Base-by-base conservation (phyloP, 2,797 vertebrate genomes). In the Mormyrus hasselquistii region DNA sequence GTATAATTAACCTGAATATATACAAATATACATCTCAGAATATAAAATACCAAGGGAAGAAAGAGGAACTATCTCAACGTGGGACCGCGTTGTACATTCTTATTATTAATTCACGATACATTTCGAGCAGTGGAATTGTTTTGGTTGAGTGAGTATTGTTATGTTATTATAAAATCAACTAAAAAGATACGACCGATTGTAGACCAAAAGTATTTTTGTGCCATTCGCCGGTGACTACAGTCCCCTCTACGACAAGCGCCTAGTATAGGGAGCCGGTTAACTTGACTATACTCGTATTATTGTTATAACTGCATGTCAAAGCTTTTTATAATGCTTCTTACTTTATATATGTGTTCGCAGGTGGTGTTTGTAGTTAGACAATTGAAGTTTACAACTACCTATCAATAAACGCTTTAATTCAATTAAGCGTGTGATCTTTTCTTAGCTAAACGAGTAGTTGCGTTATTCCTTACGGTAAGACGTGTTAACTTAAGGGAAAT, bases 11-110 rank as follows among this genome's bases (percentile, higher is more conserved):
- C 90, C 89, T 90, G 79, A 91, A 91, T 89, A 90, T 16, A 86
- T 55, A n/a, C 47, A 52, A 79, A 89, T 79, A 88, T n/a, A 22
- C 55, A 55, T 38, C 9, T 47, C n/a, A 44, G 59, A 86, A 53
- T 22, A 16, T 50, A 76, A 76, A 86, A 55, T 73, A 87, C 50
- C 49, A 41, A 91, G 88, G 86, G 86, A 85, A 83, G 89, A 90
- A 85, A 83, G 88, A 90, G 88, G 90, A 94, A 89, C 90, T 91
- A 93, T 93, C 92, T 93, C 91, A 92, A 94, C 91, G 92, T 91
- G 94, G 94, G 94, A 94, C 94, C 90, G 57, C 65, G 19, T 73
- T 87, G 47, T 57, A 87, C 88, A 83, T 87, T 85, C 59, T 89
- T 53, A 87, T 89, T 85, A 50, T 65, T 57, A 89, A 62, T 85